Evolutionary conservation across 2,113 vertebrate genomes (phyloP).

Genomic region (Ptilonorhynchus violaceus): DNA sequence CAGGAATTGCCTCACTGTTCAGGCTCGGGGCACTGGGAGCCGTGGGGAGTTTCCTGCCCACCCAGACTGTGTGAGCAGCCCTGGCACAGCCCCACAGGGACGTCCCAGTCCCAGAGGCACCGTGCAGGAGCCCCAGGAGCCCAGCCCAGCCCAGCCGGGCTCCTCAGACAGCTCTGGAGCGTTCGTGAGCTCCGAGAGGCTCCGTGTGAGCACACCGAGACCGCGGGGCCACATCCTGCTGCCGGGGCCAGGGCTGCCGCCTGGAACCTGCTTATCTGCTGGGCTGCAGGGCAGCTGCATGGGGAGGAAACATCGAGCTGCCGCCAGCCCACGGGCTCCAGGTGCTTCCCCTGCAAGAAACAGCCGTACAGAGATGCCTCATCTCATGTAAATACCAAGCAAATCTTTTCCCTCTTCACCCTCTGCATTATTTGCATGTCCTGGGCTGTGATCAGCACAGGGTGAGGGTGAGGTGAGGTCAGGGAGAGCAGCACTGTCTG

Average conservation of each 20-base stretch:
- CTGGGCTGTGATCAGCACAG: accelerated
- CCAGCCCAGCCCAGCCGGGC: not conserved
- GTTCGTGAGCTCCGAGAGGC: not conserved
- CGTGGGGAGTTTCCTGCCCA: not conserved
- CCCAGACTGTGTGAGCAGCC: not conserved
- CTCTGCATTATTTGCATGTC: not conserved
- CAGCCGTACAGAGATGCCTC: not conserved
- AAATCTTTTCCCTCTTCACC: accelerated
- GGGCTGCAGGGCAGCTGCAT: conserved; percentile 26
- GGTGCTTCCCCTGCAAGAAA: not conserved
- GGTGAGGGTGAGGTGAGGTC: not conserved
- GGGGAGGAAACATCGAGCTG: not conserved
- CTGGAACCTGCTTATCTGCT: not conserved
- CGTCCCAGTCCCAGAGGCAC: not conserved
- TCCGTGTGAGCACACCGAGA: not conserved
- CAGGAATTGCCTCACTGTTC: not conserved
- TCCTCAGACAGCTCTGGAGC: not conserved
- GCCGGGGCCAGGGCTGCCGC: not conserved
- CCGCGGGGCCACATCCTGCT: conserved; percentile 48
- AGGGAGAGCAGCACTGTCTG: accelerated
- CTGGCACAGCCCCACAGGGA: not conserved
- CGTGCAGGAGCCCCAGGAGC: conserved; percentile 14
- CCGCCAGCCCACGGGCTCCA: not conserved
- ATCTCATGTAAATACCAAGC: not conserved
- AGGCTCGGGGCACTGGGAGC: not conserved